Conservation (phyloP, 2,797 vertebrate genomes). For the Xyrichtys novacula region DNA sequence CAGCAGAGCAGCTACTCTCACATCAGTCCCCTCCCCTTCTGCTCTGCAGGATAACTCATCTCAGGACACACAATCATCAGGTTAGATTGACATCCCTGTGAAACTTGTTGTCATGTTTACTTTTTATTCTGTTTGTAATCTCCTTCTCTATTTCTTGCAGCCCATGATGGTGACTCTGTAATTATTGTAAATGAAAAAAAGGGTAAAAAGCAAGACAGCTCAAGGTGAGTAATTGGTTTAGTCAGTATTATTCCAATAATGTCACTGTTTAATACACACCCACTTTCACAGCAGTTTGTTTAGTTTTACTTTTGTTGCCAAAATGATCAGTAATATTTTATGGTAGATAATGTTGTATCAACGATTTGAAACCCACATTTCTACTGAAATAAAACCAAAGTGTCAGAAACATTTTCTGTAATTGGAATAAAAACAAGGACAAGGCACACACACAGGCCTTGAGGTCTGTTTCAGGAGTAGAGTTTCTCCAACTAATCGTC, state of each 20-base stretch:
- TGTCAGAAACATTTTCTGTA: too few species aligned
- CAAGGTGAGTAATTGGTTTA: conserved; percentile 82
- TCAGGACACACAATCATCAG: conserved; percentile 87
- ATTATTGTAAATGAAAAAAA: conserved; percentile 94
- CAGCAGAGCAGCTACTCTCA: conserved; percentile 53
- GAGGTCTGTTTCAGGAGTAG: too few species aligned
- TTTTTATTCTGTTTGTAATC: conserved; percentile 24
- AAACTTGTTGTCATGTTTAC: background rate
- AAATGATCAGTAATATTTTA: too few species aligned
- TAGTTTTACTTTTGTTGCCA: too few species aligned
- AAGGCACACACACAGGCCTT: too few species aligned
- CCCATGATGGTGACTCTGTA: conserved; percentile 90
- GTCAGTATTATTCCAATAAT: background rate
- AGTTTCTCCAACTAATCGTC: too few species aligned
- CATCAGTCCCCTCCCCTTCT: conserved; percentile 75
- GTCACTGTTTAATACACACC: background rate
- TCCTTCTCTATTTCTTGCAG: conserved; percentile 61
- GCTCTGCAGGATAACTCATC: conserved; percentile 82
- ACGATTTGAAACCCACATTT: too few species aligned
- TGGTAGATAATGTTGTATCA: too few species aligned
- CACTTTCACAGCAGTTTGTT: background rate
- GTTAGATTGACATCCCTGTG: conserved; percentile 47
- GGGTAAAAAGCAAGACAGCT: conserved; percentile 82
- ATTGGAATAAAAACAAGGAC: too few species aligned
- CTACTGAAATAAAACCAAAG: too few species aligned